Evolutionary conservation across 2,113 vertebrate species (phyloP).

Genomic region (Apteryx mantelli): DNA sequence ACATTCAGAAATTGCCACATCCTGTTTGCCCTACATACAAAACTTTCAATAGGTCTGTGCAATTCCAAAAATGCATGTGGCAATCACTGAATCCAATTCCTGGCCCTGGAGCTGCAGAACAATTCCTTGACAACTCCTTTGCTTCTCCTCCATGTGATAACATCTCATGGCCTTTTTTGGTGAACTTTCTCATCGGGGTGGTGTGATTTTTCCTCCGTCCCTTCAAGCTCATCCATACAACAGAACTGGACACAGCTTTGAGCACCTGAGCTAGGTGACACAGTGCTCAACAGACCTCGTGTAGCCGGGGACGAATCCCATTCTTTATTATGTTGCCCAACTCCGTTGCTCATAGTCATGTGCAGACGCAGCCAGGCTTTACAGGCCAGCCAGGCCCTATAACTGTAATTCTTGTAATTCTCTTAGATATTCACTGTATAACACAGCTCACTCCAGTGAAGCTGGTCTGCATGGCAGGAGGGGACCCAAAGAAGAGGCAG

Average conservation of each 20-base stretch:
- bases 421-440: neutral
- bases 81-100: neutral
- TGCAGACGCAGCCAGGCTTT: neutral
- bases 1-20: constrained; percentile 7
- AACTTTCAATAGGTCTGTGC: neutral
- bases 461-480: neutral
- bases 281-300: neutral
- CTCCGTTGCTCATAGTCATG: neutral
- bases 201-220: neutral
- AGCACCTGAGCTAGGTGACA: neutral
- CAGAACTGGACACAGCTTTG: neutral
- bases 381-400: neutral
- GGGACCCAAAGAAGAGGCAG: neutral
- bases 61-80: neutral
- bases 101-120: neutral
- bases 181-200: neutral
- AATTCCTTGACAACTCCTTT: neutral
- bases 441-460: neutral
- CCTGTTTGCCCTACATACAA: neutral
- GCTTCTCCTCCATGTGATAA: neutral
- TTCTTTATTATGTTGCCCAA: neutral
- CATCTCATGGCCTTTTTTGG: neutral
- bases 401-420: neutral
- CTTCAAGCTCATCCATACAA: neutral
- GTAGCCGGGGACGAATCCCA: neutral